Base-by-base conservation (phyloP, 2,113 vertebrate genomes). In the Furnarius figulus region DNA sequence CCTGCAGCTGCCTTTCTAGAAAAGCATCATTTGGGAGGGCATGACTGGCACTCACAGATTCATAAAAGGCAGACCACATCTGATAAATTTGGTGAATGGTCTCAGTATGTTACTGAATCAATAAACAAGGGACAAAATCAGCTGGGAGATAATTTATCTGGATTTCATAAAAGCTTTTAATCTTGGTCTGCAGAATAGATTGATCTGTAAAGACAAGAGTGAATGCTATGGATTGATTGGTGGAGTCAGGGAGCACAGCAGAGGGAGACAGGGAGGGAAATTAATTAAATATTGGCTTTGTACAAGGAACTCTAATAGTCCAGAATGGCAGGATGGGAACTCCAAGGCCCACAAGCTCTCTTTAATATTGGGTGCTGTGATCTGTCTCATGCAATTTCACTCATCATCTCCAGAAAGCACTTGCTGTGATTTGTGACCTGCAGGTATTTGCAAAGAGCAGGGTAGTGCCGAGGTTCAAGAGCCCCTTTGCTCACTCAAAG, bases 61-160 rank as follows among this genome's bases (percentile, higher is more conserved):
- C 87, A 67, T 66, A 52, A 78, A 85, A 70, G 74, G 91, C 89
- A 92, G 87, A 61, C 70, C 87, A 56, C 85, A 53, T 85, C 87
- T 94, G 94, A 97, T 92, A 81, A 87, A 89, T 92, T 18, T 91
- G 87, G 78, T 90, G 85, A 92, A 89, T 94, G 94, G 71, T 87
- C 82, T 93, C 89, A 83, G 93, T 85, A 33, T 25, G 61, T 92
- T 93, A 33, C 75, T 46, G 61, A 94, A 89, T 97, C 91, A 12
- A 97, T 97, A 95, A 95, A 90, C 93, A 85, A 92, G 90, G 79
- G 88, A 94, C 96, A 94, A 46, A 95, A 96, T 96, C 92, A 95
- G 73, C 93, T 74, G 84, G 91, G 66, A 42, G 62, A 86, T 77
- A 70, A 91, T 94, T 90, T 88, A 78, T 95, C 87, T 78, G 81